These are phyloP conservation scores for Drosophila kohkoa DNA, from an alignment of 1,140 invertebrate genomes.

Conservation along the genomic window DNA sequence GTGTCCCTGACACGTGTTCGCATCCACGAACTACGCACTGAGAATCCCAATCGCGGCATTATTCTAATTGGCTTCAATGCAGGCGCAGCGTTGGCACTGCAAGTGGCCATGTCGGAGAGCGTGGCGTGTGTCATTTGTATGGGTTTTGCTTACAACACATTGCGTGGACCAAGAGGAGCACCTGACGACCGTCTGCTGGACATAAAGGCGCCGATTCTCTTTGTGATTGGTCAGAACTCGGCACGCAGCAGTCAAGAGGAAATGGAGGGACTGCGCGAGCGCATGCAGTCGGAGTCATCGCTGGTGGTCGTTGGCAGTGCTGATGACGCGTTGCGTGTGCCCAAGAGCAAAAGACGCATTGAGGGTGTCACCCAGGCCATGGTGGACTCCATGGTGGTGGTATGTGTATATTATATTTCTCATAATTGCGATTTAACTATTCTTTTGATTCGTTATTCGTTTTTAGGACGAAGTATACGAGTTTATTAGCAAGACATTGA, in stretches of 20 bases:
- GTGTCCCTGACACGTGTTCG: conserved; percentile 89
- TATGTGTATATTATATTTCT: conserved; percentile 68
- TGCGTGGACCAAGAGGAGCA: conserved; percentile 91
- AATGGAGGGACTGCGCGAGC: conserved; percentile 91
- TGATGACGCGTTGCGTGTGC: conserved; percentile 91
- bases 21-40: conserved; percentile 89
- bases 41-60: conserved; percentile 90
- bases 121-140: conserved; percentile 92
- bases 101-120: conserved; percentile 88
- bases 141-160: conserved; percentile 92
- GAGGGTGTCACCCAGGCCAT: conserved; percentile 93
- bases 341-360: conserved; percentile 88
- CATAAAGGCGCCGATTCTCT: conserved; percentile 90
- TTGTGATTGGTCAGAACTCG: conserved; percentile 92
- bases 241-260: conserved; percentile 88
- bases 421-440: neutral
- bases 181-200: conserved; percentile 92
- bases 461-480: conserved; percentile 88
- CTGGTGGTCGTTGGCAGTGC: conserved; percentile 93
- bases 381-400: conserved; percentile 92
- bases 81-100: conserved; percentile 90
- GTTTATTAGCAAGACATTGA: conserved; percentile 87
- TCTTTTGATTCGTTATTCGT: neutral
- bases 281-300: conserved; percentile 91
- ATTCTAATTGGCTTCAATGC: conserved; percentile 92